Conservation (phyloP, 2,113 vertebrate species). For the Saguinus imperator region DNA sequence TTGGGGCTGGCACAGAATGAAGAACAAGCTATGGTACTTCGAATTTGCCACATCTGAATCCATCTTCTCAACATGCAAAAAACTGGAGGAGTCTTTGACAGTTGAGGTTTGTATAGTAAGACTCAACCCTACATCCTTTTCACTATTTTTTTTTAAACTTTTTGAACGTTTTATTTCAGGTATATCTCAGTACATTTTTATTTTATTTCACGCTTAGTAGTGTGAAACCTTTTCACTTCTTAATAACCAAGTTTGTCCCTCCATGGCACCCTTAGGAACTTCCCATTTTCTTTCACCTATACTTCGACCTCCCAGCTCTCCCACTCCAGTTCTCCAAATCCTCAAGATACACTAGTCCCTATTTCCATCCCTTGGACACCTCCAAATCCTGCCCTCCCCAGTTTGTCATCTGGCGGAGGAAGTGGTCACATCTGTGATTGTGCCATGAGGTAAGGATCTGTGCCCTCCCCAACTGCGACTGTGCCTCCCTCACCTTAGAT, state of each 20-base stretch:
- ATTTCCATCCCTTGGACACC: not conserved
- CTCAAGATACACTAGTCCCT: not conserved
- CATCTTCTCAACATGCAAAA: slow-evolving; percentile 94
- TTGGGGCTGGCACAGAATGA: slow-evolving; percentile 84
- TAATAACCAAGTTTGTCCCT: not conserved
- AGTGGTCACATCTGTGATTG: not conserved
- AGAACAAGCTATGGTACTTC: slow-evolving; percentile 97
- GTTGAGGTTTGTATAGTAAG: slow-evolving; percentile 87
- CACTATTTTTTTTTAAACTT: not conserved
- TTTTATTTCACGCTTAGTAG: no score
- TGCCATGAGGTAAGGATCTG: not conserved
- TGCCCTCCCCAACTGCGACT: not conserved
- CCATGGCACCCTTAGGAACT: not conserved
- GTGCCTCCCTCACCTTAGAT: slow-evolving; percentile 83
- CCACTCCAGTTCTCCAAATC: not conserved
- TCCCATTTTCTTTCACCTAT: slow-evolving; percentile 16
- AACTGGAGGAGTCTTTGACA: slow-evolving; percentile 87
- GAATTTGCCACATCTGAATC: slow-evolving; percentile 96
- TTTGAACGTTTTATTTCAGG: no score
- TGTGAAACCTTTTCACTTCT: not conserved
- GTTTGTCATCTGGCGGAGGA: not conserved
- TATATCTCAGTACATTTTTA: no score
- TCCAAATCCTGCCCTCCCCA: slow-evolving; percentile 7
- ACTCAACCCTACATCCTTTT: not conserved
- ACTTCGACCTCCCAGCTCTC: slow-evolving; percentile 1